Evolutionary conservation across 2,113 vertebrate species (phyloP).

Genomic region (Engystomops pustulosus): DNA sequence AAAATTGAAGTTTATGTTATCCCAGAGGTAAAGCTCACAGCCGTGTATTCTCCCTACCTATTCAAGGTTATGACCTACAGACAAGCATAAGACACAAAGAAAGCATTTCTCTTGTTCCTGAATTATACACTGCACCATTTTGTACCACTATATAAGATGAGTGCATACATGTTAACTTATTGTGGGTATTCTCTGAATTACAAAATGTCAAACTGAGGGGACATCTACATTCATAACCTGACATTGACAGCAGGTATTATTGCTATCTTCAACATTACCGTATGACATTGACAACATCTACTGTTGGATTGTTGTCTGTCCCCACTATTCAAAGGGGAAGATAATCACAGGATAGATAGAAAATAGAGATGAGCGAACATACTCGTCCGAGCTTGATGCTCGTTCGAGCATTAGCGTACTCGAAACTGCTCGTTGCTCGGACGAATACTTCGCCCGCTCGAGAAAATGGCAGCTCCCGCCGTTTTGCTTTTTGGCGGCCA

Average conservation of each 20-base stretch:
- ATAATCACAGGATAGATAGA: neutral
- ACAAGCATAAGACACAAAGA: neutral
- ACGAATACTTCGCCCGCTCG: no score
- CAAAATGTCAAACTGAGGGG: neutral
- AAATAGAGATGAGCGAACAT: no score
- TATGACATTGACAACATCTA: slow-evolving; percentile 12
- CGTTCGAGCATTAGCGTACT: no score
- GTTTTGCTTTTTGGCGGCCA: no score
- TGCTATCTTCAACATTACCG: neutral
- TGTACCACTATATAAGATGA: neutral
- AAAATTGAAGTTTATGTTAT: neutral
- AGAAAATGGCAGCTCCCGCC: no score
- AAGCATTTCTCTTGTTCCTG: neutral
- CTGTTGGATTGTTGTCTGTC: neutral
- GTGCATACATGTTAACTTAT: neutral
- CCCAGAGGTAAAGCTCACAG: neutral
- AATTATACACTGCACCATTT: neutral
- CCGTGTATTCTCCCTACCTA: neutral
- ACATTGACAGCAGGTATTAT: neutral
- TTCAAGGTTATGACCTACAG: neutral
- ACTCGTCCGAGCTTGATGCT: no score
- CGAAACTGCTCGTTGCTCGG: no score
- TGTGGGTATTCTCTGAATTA: neutral
- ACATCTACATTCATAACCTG: neutral
- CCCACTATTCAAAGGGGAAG: neutral